Evolutionary conservation across 2,113 vertebrate species (phyloP).

Genomic region (Delphinus delphis): DNA sequence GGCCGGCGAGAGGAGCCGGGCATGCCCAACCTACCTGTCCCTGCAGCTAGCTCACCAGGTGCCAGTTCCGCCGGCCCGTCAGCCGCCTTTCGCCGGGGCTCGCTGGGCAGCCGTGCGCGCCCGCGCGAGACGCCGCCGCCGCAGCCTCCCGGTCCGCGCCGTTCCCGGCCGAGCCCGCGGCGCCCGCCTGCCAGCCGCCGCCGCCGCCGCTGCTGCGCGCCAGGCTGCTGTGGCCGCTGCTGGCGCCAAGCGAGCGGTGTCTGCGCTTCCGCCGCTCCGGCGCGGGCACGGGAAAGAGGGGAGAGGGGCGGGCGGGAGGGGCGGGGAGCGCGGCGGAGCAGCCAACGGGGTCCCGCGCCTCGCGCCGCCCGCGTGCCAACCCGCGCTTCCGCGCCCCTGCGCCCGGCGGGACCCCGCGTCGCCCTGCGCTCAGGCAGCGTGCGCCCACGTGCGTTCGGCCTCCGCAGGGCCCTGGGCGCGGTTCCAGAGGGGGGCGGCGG

Average conservation of each 20-base stretch:
- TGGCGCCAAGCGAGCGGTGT: conserved; percentile 18
- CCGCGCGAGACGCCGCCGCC: neutral
- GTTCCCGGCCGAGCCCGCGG: neutral
- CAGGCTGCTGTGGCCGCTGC: conserved; percentile 41
- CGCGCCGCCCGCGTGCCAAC: neutral
- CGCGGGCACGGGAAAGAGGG: neutral
- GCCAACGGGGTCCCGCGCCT: conserved; percentile 19
- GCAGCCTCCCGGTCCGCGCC: conserved; percentile 15
- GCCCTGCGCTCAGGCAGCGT: neutral
- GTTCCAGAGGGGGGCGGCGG: neutral
- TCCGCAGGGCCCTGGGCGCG: neutral
- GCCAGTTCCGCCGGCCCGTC: neutral
- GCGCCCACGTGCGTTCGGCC: neutral
- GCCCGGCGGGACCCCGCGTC: neutral
- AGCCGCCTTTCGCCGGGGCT: neutral
- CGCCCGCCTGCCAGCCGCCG: conserved; percentile 30
- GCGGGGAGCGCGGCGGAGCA: neutral
- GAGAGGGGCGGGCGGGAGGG: neutral
- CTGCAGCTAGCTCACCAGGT: neutral
- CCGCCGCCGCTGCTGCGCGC: neutral
- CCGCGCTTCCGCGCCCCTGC: neutral
- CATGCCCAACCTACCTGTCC: conserved; percentile 33
- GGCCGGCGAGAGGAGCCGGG: neutral
- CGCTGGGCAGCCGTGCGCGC: conserved; percentile 21
- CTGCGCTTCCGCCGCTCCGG: neutral